Evolutionary conservation across 2,113 vertebrate genomes (phyloP), one percentile per base, ranked within the genome.

Genomic region (Mustela lutreola): DNA sequence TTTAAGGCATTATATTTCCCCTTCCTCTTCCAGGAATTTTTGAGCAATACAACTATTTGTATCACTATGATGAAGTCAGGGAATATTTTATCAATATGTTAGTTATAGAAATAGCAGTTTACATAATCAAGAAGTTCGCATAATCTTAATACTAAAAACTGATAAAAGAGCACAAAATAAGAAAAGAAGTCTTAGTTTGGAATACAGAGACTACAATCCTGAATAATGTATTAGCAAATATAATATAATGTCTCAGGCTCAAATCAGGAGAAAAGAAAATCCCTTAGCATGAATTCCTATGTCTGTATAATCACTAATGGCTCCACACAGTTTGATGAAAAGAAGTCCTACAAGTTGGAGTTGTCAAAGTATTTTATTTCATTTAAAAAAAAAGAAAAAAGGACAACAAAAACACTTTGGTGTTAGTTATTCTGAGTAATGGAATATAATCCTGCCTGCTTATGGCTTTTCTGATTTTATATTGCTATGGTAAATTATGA

Each of bases 401-500:
- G 21, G 22, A 22, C 58, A 94, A 82, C 4, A 76, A 94, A 36
- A 60, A 5, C 82, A 95, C 62, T 56, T 73, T 73, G 28, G 3
- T 33, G 67, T 33, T 95, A 97, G 82, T 89, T 97, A 96, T 97
- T 98, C 97, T 95, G 98, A 98, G 97, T 97, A 94, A 97, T 97
- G 93, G 92, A 89, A 98, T 94, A 71, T 94, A 97, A 95, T 97
- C 97, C 91, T 28, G 63, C 96, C 96, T 96, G 48, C 94, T 84
- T 63, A 67, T 7, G 93, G 90, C 73, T 98, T 94, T 97, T 94
- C 63, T 98, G 65, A 97, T 98, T 98, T 84, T 97, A 97, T 98
- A 98, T 98, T 98, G 86, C 96, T 97, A 33, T 62, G 97, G 84
- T 99, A 98, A 98, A 98, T 98, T 98, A 97, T 97, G 79, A 91